A percentile compares a stretch with the other conserved stretches of the same genome.
These are phyloP conservation scores for Zosterops hypoxanthus DNA, from an alignment of 2,113 vertebrate species.

Conservation along the genomic window DNA sequence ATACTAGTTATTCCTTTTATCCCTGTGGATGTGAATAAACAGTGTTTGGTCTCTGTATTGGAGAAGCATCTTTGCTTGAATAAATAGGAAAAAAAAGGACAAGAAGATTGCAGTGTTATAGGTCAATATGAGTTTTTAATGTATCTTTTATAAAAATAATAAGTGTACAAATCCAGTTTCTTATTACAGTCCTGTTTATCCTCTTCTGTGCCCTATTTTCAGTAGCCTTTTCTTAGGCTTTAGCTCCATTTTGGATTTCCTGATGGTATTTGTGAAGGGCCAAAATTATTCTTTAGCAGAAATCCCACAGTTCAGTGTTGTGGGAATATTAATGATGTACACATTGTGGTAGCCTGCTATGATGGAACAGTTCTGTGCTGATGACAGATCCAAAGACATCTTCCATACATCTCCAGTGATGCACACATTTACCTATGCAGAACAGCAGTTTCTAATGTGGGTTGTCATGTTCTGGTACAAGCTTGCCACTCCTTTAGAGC, in stretches of 20 bases:
- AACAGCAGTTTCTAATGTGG: not conserved
- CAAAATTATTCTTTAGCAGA: not conserved
- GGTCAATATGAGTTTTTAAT: not conserved
- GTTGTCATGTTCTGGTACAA: not conserved
- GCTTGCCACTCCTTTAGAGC: not conserved
- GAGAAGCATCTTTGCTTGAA: not conserved
- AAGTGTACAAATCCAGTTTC: not conserved
- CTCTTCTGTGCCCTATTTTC: not conserved
- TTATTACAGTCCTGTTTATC: not conserved
- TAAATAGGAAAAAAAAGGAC: not conserved
- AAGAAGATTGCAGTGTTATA: not conserved
- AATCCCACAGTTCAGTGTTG: not conserved
- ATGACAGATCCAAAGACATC: not conserved
- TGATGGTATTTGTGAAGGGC: not conserved
- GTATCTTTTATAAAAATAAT: not conserved
- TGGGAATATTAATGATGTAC: not conserved
- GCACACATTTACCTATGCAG: not conserved
- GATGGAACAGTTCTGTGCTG: not conserved
- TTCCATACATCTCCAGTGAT: not conserved
- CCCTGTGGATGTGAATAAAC: not conserved
- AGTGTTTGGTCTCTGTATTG: not conserved
- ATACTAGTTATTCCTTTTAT: not conserved
- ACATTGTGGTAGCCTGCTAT: not conserved
- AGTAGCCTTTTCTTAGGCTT: not conserved
- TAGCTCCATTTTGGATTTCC: not conserved